Evolutionary conservation across 1,140 invertebrate species (phyloP), one percentile per base, ranked within the genome.

Genomic region (Diorhabda carinulata): DNA sequence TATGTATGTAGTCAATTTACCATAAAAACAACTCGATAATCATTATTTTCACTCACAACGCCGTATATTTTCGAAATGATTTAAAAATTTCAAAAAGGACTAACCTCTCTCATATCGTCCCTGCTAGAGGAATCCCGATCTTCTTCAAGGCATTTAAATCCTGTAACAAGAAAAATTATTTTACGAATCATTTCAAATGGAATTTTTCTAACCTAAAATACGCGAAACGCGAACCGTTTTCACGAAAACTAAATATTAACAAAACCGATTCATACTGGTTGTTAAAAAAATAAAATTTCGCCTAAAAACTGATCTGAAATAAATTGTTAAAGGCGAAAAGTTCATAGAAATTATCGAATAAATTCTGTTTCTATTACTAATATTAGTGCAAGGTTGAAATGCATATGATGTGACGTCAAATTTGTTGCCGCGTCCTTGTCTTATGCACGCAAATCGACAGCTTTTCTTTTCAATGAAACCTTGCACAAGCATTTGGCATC

Each of bases 371-470:
- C 47, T 52, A 52, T 52, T 70, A 79, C 79, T 80, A 80, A 80
- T 80, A 78, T 79, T 80, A 80, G 78, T 79, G 78, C 78, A 80
- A 80, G 79, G 79, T 78, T 76, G 73, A 70, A 74, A 72, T 76
- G 75, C 75, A 76, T 72, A 71, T 64, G 67, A 63, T 63, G 67
- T 76, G 76, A 78, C 77, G 78, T 78, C 72, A 77, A 64, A 63
- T 58, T 59, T 56, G 59, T 56, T 4, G 47, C 61, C 67, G 43
- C 64, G 52, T 73, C 73, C 72, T 67, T 72, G 65, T 70, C 70
- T 61, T 66, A 25, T 61, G 57, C 72, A 59, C 75, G 73, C 68
- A 72, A 74, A 73, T 77, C 73, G 72, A 25, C 74, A 70, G 73
- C 60, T 61, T 69, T 71, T 70, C 65, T 65, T 68, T 77, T 72